Base-by-base conservation (phyloP, 2,888 invertebrate genomes). In the Drosophila tanythrix region DNA sequence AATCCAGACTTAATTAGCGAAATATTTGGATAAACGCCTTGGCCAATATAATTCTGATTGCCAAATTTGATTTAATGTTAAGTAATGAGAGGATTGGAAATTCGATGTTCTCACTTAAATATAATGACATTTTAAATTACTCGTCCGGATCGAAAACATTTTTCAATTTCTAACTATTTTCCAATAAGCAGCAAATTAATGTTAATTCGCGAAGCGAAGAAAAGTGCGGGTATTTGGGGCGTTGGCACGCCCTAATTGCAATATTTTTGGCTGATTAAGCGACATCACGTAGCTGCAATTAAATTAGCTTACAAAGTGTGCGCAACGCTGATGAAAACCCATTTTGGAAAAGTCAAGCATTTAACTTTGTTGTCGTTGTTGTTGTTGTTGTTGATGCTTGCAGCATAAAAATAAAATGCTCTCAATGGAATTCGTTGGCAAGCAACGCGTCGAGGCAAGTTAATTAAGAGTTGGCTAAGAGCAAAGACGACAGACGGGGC, bases 201-300 rank as follows among this genome's bases (percentile, higher is more conserved):
- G 82, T 61, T 58, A 60, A 67, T 75, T 80, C 75, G 15, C 48
- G 8, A n/a, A n/a, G 29, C 3, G 27, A 13, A 18, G 10, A 18
- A 13, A 18, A 6, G 31, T 21, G 36, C 27, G 27, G 38, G 1
- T 13, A 6, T 38, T n/a, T 29, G n/a, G n/a, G 29, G 46, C 18
- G 29, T 21, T 31, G 56, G 56, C 66, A 78, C 79, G 79, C 79
- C 82, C 82, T 67, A 73, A 78, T 79, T 78, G 79, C 69, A 79
- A 79, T 79, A 79, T 81, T 82, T 81, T 76, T 63, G 65, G 46
- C 77, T 72, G 70, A 81, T 80, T 81, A 76, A 73, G 73, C 90
- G 81, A 76, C 81, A 73, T 74, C 88, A 84, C 90, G 90, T 84
- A 80, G 80, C 83, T 74, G 77, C 86, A 90, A 84, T 84, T 84